Base-by-base conservation (phyloP, 2,888 invertebrate species). In the Heterodera filipjevi region DNA sequence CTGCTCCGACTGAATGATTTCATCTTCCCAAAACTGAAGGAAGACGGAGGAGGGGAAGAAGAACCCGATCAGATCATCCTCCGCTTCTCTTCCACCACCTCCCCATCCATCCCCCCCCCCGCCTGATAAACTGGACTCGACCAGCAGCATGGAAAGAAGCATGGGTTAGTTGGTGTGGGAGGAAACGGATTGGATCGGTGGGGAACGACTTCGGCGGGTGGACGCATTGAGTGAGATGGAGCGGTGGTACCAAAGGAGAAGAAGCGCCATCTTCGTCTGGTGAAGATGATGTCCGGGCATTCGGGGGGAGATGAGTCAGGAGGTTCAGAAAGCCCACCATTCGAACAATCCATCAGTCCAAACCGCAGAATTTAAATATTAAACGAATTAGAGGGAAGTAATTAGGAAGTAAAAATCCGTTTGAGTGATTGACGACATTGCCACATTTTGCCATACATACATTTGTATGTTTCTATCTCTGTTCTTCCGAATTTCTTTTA, bases 31-130 rank as follows among this genome's bases (percentile, higher is more conserved):
- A 59, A 59, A 59, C 59, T 59, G 59, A 59, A 59, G 59, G 59
- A 59, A 59, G 59, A 59, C 59, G 59, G 59, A 59, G 59, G n/a
- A 59, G 59, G 59, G 59, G 59, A 59, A 59, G 59, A 59, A 59
- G 59, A 59, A 59, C 59, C 59, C 59, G 59, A 59, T 59, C 59
- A 27, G n/a, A n/a, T 49, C 14, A 12, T 19, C 49, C 49, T 49
- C 49, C 49, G 3, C 16, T 16, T 59, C 59, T 59, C 59, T 27
- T 53, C 53, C 6, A 6, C 53, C 6, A 19, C 53, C 53, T 22
- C 53, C 53, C 16, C 53, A 44, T 44, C 44, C 53, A 53, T 53
- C 59, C 59, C 59, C 59, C 8, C 27, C 59, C 59, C 59, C 59
- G 59, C 59, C 59, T 59, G 59, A 59, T 59, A 59, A 59, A 59